phyloP scores from a whole-genome alignment of 1,140 invertebrate species.

The Lordiphosa collinella region DNA sequence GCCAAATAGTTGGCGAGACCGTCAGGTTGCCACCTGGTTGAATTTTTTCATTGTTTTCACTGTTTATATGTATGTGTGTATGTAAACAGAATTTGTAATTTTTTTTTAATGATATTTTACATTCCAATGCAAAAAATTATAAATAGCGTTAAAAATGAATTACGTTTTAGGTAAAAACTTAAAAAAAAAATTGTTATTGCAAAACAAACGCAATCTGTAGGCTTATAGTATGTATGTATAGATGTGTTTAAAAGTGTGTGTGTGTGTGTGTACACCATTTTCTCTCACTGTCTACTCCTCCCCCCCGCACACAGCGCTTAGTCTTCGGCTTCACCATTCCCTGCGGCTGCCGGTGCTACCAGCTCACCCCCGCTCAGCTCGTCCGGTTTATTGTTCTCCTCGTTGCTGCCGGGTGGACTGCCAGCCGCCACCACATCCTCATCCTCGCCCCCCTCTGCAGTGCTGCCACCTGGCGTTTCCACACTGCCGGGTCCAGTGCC shows the following conservation, averaged over 20 bases:
- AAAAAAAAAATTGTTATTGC: too few relatives aligned
- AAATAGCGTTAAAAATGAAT: too few relatives aligned
- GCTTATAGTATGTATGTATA: too few relatives aligned
- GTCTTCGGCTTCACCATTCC: constrained; percentile 44
- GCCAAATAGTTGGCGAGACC: background rate
- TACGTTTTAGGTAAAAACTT: too few relatives aligned
- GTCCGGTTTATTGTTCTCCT: constrained; percentile 53
- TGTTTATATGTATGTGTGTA: constrained; percentile 1
- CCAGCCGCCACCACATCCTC: constrained; percentile 24
- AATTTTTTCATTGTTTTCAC: background rate
- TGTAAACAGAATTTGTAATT: background rate
- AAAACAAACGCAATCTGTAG: too few relatives aligned
- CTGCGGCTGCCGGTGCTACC: constrained; percentile 19
- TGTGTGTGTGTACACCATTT: constrained; percentile 9
- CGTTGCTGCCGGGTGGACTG: constrained; percentile 53
- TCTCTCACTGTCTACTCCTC: background rate
- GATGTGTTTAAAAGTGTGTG: background rate
- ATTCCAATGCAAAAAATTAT: too few relatives aligned
- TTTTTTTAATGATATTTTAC: too few relatives aligned
- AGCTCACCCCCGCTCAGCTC: constrained; percentile 15
- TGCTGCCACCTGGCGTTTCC: constrained; percentile 35
- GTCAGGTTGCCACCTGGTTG: constrained; percentile 1
- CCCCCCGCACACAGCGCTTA: background rate
- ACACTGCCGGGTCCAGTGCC: constrained; percentile 2
- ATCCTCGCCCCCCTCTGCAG: constrained; percentile 25